These are phyloP conservation scores for Ochropleura plecta DNA, from an alignment of 2,888 invertebrate genomes.

Conservation along the genomic window DNA sequence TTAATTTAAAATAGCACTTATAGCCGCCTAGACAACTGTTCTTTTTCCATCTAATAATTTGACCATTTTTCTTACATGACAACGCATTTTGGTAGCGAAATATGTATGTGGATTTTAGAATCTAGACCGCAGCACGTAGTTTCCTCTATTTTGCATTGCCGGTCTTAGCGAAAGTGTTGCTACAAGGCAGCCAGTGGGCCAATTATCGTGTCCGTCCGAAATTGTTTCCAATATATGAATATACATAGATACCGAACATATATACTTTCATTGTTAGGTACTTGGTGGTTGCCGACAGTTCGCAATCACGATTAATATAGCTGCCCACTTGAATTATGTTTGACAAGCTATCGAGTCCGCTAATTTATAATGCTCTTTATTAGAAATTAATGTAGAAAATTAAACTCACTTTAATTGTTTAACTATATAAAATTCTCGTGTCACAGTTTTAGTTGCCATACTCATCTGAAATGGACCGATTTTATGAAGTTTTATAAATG, in stretches of 20 bases:
- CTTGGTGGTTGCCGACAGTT: conserved; percentile 20
- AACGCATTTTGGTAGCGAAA: conserved; percentile 55
- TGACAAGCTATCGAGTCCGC: conserved; percentile 14
- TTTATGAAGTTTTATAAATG: no score
- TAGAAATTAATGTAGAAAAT: neutral
- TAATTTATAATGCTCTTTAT: neutral
- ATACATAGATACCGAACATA: conserved; percentile 14
- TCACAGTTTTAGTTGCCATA: no score
- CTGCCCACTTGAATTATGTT: conserved; percentile 18
- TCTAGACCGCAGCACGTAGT: conserved; percentile 69
- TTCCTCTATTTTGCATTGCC: conserved; percentile 65
- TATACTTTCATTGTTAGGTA: neutral
- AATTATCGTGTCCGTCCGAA: conserved; percentile 51
- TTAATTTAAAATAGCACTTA: conserved; percentile 9
- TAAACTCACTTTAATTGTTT: no score
- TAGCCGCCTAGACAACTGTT: conserved; percentile 22
- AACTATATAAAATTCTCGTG: no score
- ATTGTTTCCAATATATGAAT: conserved; percentile 34
- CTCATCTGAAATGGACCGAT: no score
- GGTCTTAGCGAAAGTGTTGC: conserved; percentile 67
- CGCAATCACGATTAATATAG: conserved; percentile 11
- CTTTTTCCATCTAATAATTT: conserved; percentile 40
- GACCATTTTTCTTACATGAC: conserved; percentile 56
- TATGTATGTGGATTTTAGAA: conserved; percentile 67
- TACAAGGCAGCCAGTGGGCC: conserved; percentile 30